Evolutionary conservation across 23 tunicate species (phyloP), one percentile per base, ranked within the genome.

Genomic region (Diplosoma virens): DNA sequence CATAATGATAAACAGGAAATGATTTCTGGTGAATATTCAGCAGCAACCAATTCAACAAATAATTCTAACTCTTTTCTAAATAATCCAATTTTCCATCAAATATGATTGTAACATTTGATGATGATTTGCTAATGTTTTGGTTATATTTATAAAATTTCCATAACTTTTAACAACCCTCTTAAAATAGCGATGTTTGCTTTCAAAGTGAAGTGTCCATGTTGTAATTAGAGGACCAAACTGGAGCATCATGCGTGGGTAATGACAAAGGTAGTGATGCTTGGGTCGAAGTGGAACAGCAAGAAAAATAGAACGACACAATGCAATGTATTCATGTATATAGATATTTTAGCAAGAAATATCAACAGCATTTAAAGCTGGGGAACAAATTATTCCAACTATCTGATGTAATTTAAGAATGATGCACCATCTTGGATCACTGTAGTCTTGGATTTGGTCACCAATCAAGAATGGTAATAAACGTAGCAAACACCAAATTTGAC

Each of bases 211-310:
- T 47, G 88, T 83, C 81, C 81, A 83, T 22, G 66, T 27, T 9
- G 48, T 37, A 21, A 76, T 77, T n/a, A 83, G 53, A 16, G 88
- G 88, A 24, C 88, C 88, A 75, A 83, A 55, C 27, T 83, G 81
- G 5, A 50, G 46, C 9, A 66, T 75, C 28, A 76, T 21, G 29
- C 45, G 61, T n/a, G 87, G 80, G 30, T 64, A 83, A 54, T 83
- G 88, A 3, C 17, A 21, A 32, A 83, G 25, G 64, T 73, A 83
- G 28, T 83, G 88, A 48, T 83, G 88, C 67, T 83, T 83, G 17
- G 88, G 88, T 5, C 76, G 29, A 7, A 83, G 33, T 55, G 34
- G 74, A 16, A 64, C 75, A 65, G 63, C 16, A 9, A 30, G 45
- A 64, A 83, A 63, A 11, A 28, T 29, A 28, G 34, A 26, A 11